phyloP scores from a whole-genome alignment of 2,888 invertebrate genomes.

The Baronia brevicornis region DNA sequence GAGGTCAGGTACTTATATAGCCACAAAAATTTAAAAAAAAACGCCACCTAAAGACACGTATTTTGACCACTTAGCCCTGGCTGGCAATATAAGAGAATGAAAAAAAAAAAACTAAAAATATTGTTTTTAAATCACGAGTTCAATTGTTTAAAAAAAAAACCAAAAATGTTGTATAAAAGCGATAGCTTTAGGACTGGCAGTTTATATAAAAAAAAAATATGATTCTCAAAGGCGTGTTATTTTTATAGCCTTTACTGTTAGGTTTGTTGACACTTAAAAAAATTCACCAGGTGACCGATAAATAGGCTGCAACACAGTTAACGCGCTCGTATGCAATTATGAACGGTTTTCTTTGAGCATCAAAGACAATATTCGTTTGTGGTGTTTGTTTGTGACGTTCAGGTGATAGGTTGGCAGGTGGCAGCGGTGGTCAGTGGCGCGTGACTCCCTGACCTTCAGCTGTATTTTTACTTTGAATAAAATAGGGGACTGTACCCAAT shows the following conservation, averaged over 20 bases:
- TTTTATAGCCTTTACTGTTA: background rate
- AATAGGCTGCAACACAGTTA: conserved; percentile 5
- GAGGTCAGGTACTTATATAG: no score
- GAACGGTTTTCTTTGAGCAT: background rate
- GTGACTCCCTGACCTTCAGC: conserved; percentile 19
- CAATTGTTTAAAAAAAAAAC: background rate
- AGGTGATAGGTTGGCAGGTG: conserved; percentile 13
- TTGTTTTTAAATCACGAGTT: background rate
- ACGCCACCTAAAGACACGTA: no score
- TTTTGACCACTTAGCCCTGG: no score
- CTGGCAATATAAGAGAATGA: background rate
- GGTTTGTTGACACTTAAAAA: conserved; percentile 9
- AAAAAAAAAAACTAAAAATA: background rate
- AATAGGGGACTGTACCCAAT: conserved; percentile 16
- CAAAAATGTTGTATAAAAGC: background rate
- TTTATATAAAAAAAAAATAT: no score
- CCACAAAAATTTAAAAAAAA: no score
- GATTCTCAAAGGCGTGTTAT: no score
- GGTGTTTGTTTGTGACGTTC: conserved; percentile 14
- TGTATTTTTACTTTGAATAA: conserved; percentile 4
- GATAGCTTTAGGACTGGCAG: no score
- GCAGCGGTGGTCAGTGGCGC: conserved; percentile 18
- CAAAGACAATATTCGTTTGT: conserved; percentile 1
- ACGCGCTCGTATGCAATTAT: background rate
- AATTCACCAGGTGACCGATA: conserved; percentile 8